Base-by-base conservation (phyloP, 92 coral and sea anemone genomes). In the Porites divaricata region DNA sequence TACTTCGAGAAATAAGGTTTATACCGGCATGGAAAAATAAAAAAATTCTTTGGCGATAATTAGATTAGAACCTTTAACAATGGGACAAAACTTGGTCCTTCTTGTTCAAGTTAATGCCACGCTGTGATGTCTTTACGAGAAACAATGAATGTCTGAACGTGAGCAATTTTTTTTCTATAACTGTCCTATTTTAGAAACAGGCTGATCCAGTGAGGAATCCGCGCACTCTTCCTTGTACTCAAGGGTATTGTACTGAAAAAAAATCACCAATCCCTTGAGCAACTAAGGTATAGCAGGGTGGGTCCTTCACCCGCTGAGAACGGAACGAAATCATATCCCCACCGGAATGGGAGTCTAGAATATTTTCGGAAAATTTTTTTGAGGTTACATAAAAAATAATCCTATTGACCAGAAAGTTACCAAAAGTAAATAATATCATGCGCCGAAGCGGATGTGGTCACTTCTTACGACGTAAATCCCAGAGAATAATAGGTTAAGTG, bases 301-400 rank as follows among this genome's bases (percentile, higher is more conserved):
- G 20, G 15, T 8, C n/a, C 17, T 51, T 63, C 56, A 51, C 54
- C 50, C 20, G 77, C 35, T 35, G 48, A 56, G 8, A 45, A 49
- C 66, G 76, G 84, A 80, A 69, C 76, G 56, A 80, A 70, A 17
- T 16, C 51, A 76, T 71, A 24, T 71, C 41, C 24, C 57, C 35
- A 26, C 49, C 72, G 82, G 81, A 77, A 78, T 35, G 45, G 45
- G 45, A 35, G 45, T 35, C 45, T 35, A 35, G 45, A 35, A 35
- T 35, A 35, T 35, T 35, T 35, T 35, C 45, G 45, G 45, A 35
- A 35, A 35, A 35, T 35, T 4, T 35, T 35, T 35, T 35, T 35
- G 45, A 35, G 45, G 45, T 35, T 35, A 35, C 45, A 35, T 35
- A 35, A 35, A 35, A 35, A 35, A 35, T 35, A 35, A 35, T 35